phyloP scores from a whole-genome alignment of 2,113 vertebrate species.

The Tangachromis dhanisi region DNA sequence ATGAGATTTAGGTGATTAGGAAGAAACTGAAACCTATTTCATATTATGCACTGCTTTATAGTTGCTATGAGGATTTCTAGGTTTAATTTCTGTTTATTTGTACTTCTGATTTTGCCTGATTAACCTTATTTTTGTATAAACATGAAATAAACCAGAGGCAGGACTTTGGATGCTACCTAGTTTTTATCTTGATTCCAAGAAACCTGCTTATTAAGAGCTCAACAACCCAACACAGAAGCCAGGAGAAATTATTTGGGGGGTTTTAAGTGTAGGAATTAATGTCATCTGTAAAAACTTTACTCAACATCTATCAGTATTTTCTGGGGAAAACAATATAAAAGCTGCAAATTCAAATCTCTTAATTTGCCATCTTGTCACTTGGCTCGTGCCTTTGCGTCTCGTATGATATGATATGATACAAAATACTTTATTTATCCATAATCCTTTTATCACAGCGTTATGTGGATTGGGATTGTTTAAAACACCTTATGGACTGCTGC shows the following conservation, averaged over 20 bases:
- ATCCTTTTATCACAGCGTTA: background rate
- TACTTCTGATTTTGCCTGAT: background rate
- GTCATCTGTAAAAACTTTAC: background rate
- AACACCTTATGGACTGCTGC: background rate
- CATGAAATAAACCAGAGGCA: background rate
- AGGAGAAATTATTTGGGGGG: background rate
- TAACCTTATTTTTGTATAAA: background rate
- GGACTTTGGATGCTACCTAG: background rate
- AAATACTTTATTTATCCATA: background rate
- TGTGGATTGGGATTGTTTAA: background rate
- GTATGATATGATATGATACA: background rate
- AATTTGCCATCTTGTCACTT: background rate
- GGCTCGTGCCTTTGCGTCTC: accelerated
- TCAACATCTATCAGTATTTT: background rate
- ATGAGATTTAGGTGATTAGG: background rate
- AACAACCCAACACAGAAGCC: background rate
- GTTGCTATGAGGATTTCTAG: background rate
- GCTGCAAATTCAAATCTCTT: background rate
- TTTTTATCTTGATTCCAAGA: background rate
- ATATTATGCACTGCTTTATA: background rate
- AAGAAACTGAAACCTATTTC: background rate
- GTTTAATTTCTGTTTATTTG: background rate
- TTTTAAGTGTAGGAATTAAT: background rate
- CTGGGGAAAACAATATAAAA: background rate
- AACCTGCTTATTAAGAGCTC: background rate